Base-by-base conservation (phyloP, 2,888 invertebrate genomes). In the Cotesia congregata region DNA sequence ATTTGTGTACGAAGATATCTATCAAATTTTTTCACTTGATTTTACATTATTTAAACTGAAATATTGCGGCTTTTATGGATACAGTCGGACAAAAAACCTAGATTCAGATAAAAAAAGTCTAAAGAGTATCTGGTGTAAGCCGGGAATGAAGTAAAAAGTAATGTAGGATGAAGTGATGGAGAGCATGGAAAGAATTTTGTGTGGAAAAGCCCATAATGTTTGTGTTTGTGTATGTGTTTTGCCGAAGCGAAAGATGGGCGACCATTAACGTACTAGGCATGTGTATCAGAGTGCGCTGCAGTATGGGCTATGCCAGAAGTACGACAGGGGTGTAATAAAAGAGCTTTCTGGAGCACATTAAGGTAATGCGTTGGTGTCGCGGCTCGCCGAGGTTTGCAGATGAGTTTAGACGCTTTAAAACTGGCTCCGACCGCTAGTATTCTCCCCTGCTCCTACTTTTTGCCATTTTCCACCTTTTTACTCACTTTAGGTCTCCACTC, bases 331-430 rank as follows among this genome's bases (percentile, higher is more conserved):
- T 80, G 80, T 84, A 86, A 86, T 85, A 87, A 86, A 87, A 86
- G 86, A 84, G 85, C 83, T 86, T 87, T 87, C 86, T 86, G 82
- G 86, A 86, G 85, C 84, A 84, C 87, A 85, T 87, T 87, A 87
- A 84, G 85, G 85, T 86, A 86, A 87, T 86, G 85, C 84, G 82
- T 85, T 84, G 84, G 83, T 83, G 83, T 78, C 83, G 84, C 78
- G 83, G 82, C 80, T 82, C 77, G 72, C 78, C 78, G 77, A 77
- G 76, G 73, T 71, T 76, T 76, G 67, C 76, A 77, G 76, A 76
- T 76, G 75, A 77, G 76, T 77, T 77, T 65, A 77, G 73, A 77
- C 73, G 60, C 50, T 30, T 73, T 50, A 61, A 72, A 41, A 20
- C 72, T 64, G 64, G 67, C 73, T 74, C 68, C 61, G 74, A 67